Conservation (phyloP, 92 coral and sea anemone species). For the Parazoanthus atlanticus region DNA sequence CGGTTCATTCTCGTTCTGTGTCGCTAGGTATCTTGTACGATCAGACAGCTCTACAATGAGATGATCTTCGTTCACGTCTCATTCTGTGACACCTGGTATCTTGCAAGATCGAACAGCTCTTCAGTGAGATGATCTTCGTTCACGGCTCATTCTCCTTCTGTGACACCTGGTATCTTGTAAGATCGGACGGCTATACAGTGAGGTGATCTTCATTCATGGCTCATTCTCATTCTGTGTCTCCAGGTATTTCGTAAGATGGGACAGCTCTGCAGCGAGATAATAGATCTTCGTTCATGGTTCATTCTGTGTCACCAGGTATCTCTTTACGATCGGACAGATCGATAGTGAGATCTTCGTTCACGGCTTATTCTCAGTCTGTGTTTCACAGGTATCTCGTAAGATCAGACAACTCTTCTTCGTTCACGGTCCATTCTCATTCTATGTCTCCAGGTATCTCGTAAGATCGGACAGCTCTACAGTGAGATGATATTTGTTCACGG, state of each 20-base stretch:
- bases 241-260: constrained; percentile 95
- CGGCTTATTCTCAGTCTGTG: constrained; percentile 18
- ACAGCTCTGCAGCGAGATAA: constrained; percentile 91
- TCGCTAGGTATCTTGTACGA: constrained; percentile 76
- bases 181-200: not conserved
- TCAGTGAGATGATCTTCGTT: constrained; percentile 84
- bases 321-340: constrained; percentile 50
- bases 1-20: constrained; percentile 53
- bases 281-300: constrained; percentile 93
- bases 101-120: constrained; percentile 77
- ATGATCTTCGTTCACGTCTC: constrained; percentile 61
- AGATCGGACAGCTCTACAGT: constrained; percentile 91
- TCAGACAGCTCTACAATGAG: not conserved
- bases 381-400: constrained; percentile 78
- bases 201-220: constrained; percentile 35
- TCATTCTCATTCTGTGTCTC: too few relatives aligned
- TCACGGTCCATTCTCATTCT: constrained; percentile 2
- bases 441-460: constrained; percentile 82
- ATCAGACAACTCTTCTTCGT: constrained; percentile 67
- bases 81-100: constrained; percentile 73
- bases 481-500: constrained; percentile 99
- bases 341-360: constrained; percentile 57
- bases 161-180: constrained; percentile 66
- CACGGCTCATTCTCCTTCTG: not conserved
- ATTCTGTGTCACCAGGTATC: constrained; percentile 61